A percentile compares a stretch with the other conserved stretches of the same genome.
phyloP scores from a whole-genome alignment of 2,113 vertebrate genomes.

The Benitochromis conjunctus region DNA sequence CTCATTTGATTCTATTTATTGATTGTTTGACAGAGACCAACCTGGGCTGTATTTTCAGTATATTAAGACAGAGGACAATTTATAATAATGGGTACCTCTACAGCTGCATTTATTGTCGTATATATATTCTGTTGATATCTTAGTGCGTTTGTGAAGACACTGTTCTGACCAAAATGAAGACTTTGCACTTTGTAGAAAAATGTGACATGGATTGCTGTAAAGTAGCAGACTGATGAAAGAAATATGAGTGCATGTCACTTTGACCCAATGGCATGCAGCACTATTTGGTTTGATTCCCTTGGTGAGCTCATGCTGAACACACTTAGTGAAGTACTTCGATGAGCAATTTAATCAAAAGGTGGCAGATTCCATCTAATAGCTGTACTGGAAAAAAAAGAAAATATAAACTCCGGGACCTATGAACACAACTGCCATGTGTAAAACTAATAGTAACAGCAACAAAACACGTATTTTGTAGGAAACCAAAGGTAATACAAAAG shows the following conservation, averaged over 20 bases:
- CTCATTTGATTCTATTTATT: neutral
- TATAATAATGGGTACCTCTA: neutral
- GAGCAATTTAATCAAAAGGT: neutral
- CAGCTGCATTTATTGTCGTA: neutral
- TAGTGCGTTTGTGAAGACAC: neutral
- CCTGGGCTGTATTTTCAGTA: neutral
- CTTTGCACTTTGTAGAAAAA: neutral
- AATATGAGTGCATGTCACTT: neutral
- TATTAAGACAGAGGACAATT: neutral
- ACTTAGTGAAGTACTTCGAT: neutral
- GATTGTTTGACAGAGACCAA: neutral
- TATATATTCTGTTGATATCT: neutral
- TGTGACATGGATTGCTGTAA: neutral
- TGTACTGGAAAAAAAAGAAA: neutral
- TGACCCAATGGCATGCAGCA: neutral
- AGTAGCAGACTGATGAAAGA: neutral
- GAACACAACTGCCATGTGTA: neutral
- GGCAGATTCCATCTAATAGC: neutral
- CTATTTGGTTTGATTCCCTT: neutral
- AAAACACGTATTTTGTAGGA: neutral
- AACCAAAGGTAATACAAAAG: neutral
- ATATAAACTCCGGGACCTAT: neutral
- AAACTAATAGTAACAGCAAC: neutral
- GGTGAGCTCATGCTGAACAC: neutral
- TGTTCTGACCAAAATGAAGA: neutral